Evolutionary conservation across 2,888 invertebrate species (phyloP).

Genomic region (Anarsia innoxiella): DNA sequence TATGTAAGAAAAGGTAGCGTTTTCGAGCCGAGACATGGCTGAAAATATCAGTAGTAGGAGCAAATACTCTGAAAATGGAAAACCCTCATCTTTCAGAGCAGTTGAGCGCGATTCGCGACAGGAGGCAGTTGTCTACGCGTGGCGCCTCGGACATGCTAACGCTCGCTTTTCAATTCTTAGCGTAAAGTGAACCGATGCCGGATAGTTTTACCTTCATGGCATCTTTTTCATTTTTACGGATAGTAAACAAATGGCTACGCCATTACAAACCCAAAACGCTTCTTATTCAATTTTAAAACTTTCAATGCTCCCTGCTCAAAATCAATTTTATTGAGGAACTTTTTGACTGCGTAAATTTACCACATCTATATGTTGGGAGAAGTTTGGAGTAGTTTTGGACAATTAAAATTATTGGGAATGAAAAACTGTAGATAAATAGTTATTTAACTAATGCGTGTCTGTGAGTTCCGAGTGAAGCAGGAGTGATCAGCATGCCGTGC

Average conservation of each 20-base stretch:
- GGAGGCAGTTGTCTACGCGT: conserved; percentile 34
- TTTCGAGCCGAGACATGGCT: conserved; percentile 9
- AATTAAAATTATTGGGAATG: not conserved
- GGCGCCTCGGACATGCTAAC: conserved; percentile 24
- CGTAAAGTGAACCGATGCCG: conserved; percentile 27
- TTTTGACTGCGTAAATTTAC: not conserved
- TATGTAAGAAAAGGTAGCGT: conserved; percentile 6
- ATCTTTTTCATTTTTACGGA: not conserved
- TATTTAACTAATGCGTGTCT: not conserved
- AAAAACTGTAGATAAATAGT: not conserved
- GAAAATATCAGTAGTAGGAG: conserved; percentile 8
- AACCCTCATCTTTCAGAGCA: conserved; percentile 44
- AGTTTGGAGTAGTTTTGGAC: not conserved
- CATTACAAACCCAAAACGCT: too few relatives aligned
- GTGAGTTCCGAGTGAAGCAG: conserved; percentile 11
- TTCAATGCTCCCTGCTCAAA: not conserved
- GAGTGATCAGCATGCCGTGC: conserved; percentile 64
- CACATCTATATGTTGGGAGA: not conserved
- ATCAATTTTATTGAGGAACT: conserved; percentile 4
- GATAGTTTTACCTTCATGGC: conserved; percentile 18
- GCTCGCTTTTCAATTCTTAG: conserved; percentile 26
- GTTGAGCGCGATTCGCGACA: conserved; percentile 55
- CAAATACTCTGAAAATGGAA: conserved; percentile 43
- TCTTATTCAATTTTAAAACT: conserved; percentile 3
- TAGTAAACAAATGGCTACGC: too few relatives aligned